Evolutionary conservation across 2,888 invertebrate genomes (phyloP), one percentile per base, ranked within the genome.

Genomic region (Ceriagrion tenellum): DNA sequence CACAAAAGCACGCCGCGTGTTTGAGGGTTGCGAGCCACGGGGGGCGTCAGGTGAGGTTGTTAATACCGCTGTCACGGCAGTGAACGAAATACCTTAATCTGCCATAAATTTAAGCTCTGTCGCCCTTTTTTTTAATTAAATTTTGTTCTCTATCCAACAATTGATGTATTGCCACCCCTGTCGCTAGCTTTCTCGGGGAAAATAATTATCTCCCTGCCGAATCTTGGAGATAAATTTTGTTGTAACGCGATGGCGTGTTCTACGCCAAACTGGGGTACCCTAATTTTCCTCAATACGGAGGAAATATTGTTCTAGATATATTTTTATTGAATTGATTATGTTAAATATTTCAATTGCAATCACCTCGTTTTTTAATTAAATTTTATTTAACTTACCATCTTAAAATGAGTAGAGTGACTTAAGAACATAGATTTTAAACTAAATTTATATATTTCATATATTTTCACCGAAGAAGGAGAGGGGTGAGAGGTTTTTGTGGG

Each of bases 21-120:
- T 59, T 1, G 20, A 20, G 30, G 30, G 81, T 23, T 30, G 81
- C 30, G 35, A 10, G 81, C 81, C 81, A 26, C 69, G 20, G n/a
- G 81, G 81, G 81, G 81, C 81, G 81, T 81, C 81, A 35, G 81
- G 81, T 81, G 81, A 81, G 81, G 81, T 81, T 35, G 30, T 81
- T 81, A 81, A 81, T 81, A 35, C 35, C 81, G 81, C 81, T 81
- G 81, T 35, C 81, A 35, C 30, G 81, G 81, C 35, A 81, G 81
- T 81, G 35, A 81, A 81, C 81, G 81, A 81, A 81, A 81, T 81
- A 81, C 81, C 81, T 35, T 81, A 81, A 81, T 81, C 35, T 35
- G 81, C 81, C 81, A 35, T 81, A 81, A 81, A 81, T 81, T 35
- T 35, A 81, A 16, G 18, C 81, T 81, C 81, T 35, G 30, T 81